Evolutionary conservation across 1,140 invertebrate species (phyloP), one percentile per base, ranked within the genome.

Genomic region (Philaenus spumarius): DNA sequence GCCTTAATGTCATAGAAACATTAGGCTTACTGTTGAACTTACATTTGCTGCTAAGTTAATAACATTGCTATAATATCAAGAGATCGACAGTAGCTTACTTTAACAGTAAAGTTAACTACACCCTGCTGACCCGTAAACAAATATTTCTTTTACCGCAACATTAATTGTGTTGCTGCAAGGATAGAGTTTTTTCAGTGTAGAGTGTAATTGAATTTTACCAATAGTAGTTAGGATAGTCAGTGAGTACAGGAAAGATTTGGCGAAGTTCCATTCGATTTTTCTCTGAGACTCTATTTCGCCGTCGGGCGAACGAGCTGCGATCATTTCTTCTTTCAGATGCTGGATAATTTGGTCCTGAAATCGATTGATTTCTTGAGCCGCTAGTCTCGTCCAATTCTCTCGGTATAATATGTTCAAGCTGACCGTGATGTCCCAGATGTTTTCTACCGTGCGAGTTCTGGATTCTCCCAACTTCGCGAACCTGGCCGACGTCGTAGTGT

Each of bases 151-250:
- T n/a, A n/a, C n/a, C n/a, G n/a, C n/a, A n/a, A n/a, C n/a, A n/a
- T n/a, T n/a, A n/a, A n/a, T n/a, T n/a, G n/a, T n/a, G n/a, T n/a
- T n/a, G n/a, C n/a, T n/a, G n/a, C n/a, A n/a, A n/a, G n/a, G n/a
- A n/a, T n/a, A n/a, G n/a, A n/a, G n/a, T n/a, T n/a, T n/a, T n/a
- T n/a, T n/a, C n/a, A n/a, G n/a, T n/a, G n/a, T n/a, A n/a, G n/a
- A n/a, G n/a, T n/a, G n/a, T n/a, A n/a, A n/a, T n/a, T n/a, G n/a
- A n/a, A n/a, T n/a, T n/a, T 85, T 78, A 96, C 94, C 95, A 71
- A 97, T 96, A 58, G 94, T 97, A 2, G 94, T 97, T 35, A 97
- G 83, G 46, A 97, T 90, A 15, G 95, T 97, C 51, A 98, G 79
- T 14, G 93, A 96, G 76, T 97, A 98, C 19, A 97, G 82, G 73